phyloP scores from a whole-genome alignment of 2,888 invertebrate genomes.

The Dusona sp. region DNA sequence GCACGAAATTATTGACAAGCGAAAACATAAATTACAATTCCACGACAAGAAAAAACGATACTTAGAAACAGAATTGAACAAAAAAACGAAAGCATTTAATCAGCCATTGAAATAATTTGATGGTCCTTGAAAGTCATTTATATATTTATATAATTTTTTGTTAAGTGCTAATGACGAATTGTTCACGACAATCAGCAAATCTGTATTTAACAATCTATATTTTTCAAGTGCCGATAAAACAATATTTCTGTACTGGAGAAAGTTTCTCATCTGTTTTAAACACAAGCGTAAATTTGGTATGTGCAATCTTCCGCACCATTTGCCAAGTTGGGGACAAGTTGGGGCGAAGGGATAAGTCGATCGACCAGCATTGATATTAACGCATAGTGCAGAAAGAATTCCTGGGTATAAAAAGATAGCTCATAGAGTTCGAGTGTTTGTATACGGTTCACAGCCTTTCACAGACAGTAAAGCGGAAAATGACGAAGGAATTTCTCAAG shows the following conservation, averaged over 20 bases:
- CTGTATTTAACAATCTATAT: background rate
- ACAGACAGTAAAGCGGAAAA: slow-evolving; percentile 28
- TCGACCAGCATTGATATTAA: slow-evolving; percentile 31
- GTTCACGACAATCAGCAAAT: background rate
- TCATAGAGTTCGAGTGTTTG: slow-evolving; percentile 17
- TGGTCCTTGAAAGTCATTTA: no score
- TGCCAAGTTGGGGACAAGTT: background rate
- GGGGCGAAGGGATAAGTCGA: slow-evolving; percentile 35
- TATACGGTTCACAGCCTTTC: slow-evolving; percentile 1
- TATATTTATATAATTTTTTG: background rate
- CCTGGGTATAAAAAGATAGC: slow-evolving; percentile 10
- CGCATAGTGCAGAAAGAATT: slow-evolving; percentile 8
- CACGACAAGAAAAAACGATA: background rate
- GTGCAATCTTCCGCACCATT: slow-evolving; percentile 16
- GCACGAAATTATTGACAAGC: background rate
- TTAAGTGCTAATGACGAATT: background rate
- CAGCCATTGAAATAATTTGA: no score
- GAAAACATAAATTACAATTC: background rate
- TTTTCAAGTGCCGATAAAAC: background rate
- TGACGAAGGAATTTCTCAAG: slow-evolving; percentile 16
- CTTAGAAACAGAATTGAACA: background rate
- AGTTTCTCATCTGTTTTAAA: background rate
- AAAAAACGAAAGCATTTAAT: background rate
- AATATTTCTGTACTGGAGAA: background rate
- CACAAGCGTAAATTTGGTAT: slow-evolving; percentile 10